These are phyloP conservation scores for Zophobas morio DNA, from an alignment of 1,140 invertebrate species.

Conservation along the genomic window DNA sequence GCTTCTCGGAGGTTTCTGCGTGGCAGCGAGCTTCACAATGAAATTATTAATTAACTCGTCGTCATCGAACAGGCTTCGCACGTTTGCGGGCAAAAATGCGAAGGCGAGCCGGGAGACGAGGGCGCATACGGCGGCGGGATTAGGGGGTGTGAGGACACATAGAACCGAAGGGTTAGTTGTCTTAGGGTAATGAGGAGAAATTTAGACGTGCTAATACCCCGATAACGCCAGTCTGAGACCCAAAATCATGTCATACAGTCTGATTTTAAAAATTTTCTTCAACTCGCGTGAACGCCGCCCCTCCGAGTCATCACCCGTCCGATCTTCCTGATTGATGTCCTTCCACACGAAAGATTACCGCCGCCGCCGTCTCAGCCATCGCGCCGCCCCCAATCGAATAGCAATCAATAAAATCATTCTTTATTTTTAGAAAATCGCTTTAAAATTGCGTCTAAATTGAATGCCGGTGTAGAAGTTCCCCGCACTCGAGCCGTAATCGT, in stretches of 20 bases:
- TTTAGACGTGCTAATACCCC: no score
- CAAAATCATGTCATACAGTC: no score
- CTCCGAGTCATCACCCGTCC: neutral
- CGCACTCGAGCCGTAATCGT: slow-evolving; percentile 47
- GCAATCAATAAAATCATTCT: slow-evolving; percentile 51
- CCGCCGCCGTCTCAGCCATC: slow-evolving; percentile 44
- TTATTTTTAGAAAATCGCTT: slow-evolving; percentile 57
- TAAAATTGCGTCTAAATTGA: slow-evolving; percentile 57
- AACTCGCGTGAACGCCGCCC: no score
- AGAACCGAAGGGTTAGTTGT: neutral
- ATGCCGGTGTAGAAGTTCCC: slow-evolving; percentile 48
- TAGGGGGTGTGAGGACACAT: neutral
- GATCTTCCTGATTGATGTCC: slow-evolving; percentile 56
- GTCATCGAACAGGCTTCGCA: slow-evolving; percentile 37
- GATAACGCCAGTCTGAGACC: no score
- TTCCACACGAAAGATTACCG: slow-evolving; percentile 55
- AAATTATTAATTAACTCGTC: slow-evolving; percentile 43
- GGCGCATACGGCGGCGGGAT: neutral
- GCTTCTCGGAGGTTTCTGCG: slow-evolving; percentile 33
- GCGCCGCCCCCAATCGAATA: slow-evolving; percentile 45
- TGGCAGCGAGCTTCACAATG: slow-evolving; percentile 37
- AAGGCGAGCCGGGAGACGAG: neutral
- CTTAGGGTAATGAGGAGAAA: no score
- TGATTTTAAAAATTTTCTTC: no score
- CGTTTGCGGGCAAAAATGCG: slow-evolving; percentile 6